Base-by-base conservation (phyloP, 92 coral and sea anemone species). In the Montipora capitata region DNA sequence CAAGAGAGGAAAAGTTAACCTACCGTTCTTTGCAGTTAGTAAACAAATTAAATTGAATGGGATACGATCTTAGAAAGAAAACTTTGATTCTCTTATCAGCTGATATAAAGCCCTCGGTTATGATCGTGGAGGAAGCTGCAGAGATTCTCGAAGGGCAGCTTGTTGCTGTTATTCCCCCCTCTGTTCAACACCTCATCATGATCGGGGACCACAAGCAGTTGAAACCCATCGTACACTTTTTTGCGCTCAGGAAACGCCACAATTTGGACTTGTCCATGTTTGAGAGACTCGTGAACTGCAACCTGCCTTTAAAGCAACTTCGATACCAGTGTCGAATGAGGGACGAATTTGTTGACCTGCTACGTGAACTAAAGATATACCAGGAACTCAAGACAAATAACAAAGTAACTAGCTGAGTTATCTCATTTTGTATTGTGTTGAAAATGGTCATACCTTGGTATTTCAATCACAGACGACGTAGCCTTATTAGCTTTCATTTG, bases 91-190 rank as follows among this genome's bases (percentile, higher is more conserved):
- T 42, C 9, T 82, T 11, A 7, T 27, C 48, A 97, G 99, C 89
- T 51, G 77, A 78, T 40, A 92, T 97, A 42, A 85, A 90, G 54
- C 99, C 98, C 0, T 93, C 92, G 10, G 94, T 96, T 5, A 89
- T 97, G 89, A 97, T 97, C n/a, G 97, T 97, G 14, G 99, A 95
- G 76, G 99, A 97, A 71, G 99, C 99, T 4, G 99, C 99, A 3
- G 99, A 95, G 41, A 91, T 95, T 61, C 96, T 97, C 9, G 99
- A 97, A 49, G 93, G 96, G 3, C 98, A 97, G 87, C 94, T 97
- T 14, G 84, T 95, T 7, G 92, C 99, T 40, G 96, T 96, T 4
- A 96, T 95, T 49, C 96, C 99, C 42, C 88, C 95, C 5, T 92
- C 97, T 1, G 93, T 95, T 16, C 83, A 97, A 75, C 99, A 97